Evolutionary conservation across 2,113 vertebrate genomes (phyloP).

Genomic region (Bubalus kerabau): DNA sequence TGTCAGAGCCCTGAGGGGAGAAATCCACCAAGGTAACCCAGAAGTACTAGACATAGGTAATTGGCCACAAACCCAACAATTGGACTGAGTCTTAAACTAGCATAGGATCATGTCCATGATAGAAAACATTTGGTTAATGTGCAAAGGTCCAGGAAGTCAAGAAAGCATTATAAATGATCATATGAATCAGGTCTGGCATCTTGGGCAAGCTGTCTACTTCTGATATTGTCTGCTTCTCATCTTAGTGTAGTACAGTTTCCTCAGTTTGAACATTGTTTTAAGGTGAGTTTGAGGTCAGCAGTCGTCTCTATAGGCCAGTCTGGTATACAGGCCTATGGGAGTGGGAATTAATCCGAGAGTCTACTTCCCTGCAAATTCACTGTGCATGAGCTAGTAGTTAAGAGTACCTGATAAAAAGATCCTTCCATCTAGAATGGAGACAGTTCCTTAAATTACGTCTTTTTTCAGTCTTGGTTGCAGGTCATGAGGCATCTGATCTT

Average conservation of each 20-base stretch:
- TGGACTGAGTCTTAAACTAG: neutral
- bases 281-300: neutral
- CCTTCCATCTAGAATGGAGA: neutral
- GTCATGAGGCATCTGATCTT: neutral
- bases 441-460: neutral
- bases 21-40: neutral
- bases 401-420: neutral
- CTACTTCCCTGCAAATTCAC: neutral
- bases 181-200: neutral
- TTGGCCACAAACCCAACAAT: neutral
- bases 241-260: neutral
- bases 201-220: neutral
- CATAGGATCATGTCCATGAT: neutral
- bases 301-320: neutral
- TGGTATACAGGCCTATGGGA: neutral
- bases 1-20: neutral
- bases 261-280: neutral
- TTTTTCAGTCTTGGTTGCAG: neutral
- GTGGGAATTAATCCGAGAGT: neutral
- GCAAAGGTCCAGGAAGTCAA: neutral
- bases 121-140: neutral
- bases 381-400: neutral
- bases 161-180: neutral
- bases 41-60: neutral
- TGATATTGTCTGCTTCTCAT: neutral